A percentile compares a stretch with the other conserved stretches of the same genome.
Evolutionary conservation across 2,797 vertebrate species (phyloP).

Genomic region (Antrozous pallidus): DNA sequence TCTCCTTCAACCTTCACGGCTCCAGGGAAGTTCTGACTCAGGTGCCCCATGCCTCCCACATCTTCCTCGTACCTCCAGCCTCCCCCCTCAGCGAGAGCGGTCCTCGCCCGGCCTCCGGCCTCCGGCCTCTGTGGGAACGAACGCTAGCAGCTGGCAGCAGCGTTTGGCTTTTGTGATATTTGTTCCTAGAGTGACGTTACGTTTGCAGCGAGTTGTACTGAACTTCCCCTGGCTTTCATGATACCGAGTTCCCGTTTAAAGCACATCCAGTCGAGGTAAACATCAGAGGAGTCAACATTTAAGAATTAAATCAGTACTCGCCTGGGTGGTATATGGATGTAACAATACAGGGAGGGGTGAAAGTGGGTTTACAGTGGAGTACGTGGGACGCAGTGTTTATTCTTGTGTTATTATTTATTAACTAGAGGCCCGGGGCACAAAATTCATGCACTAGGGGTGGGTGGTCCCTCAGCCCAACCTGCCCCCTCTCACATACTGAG

Average conservation of each 20-base stretch:
- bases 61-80: neutral
- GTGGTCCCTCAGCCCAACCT: no score
- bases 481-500: no score
- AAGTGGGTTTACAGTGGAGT: neutral
- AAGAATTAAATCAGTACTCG: neutral
- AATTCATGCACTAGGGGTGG: no score
- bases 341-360: accelerated
- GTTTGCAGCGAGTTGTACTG: neutral
- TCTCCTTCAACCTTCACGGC: neutral
- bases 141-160: neutral
- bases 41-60: accelerated
- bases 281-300: neutral
- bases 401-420: no score
- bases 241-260: neutral
- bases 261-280: neutral
- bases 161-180: neutral
- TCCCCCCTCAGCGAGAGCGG: neutral
- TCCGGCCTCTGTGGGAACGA: neutral
- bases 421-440: no score
- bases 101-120: no score
- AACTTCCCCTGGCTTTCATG: neutral
- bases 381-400: no score
- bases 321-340: neutral
- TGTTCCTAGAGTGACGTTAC: neutral
- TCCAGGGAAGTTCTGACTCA: neutral